Base-by-base conservation (phyloP, 2,888 invertebrate species). In the Orchesellides sinensis region DNA sequence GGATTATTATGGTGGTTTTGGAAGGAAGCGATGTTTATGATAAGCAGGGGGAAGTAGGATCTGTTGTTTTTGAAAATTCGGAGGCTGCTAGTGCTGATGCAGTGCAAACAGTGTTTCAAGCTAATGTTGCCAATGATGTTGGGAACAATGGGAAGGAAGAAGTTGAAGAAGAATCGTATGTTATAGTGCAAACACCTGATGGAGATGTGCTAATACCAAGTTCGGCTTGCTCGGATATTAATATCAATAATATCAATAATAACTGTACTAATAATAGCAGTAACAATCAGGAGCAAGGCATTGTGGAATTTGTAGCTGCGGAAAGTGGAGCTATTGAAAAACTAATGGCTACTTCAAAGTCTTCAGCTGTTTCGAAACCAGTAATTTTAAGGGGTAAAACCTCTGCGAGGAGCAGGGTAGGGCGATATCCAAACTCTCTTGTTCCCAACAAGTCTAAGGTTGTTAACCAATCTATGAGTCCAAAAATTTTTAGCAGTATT, bases 1-100 rank as follows among this genome's bases (percentile, higher is more conserved):
- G 83, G 1, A 80, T 65, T 21, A 65, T 80, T 3, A 83, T 83
- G 68, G 69, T 83, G 14, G 52, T 80, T 12, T 29, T 83, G 2
- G 66, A 79, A 4, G 83, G 65, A 32, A 25, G 61, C 23, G 25
- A 80, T 25, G 35, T 52, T 8, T n/a, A 12, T 27, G 63, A 74
- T 19, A 21, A 12, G 19, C 61, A 63, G 32, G 6, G 10, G 32
- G 6, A 40, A n/a, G 10, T 8, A n/a, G 40, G n/a, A 40, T 40
- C 40, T 5, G 4, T 40, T 14, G 40, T 8, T 40, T n/a, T n/a
- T n/a, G n/a, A n/a, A n/a, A n/a, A n/a, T n/a, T n/a, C n/a, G n/a
- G 32, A 32, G 5, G 32, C 32, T 10, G 32, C 6, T 32, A 32
- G 32, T 32, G n/a, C 4, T 40, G 10, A 40, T 40, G 2, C n/a